These are phyloP conservation scores for Karalla daura DNA, from an alignment of 2,797 vertebrate species.

Conservation along the genomic window DNA sequence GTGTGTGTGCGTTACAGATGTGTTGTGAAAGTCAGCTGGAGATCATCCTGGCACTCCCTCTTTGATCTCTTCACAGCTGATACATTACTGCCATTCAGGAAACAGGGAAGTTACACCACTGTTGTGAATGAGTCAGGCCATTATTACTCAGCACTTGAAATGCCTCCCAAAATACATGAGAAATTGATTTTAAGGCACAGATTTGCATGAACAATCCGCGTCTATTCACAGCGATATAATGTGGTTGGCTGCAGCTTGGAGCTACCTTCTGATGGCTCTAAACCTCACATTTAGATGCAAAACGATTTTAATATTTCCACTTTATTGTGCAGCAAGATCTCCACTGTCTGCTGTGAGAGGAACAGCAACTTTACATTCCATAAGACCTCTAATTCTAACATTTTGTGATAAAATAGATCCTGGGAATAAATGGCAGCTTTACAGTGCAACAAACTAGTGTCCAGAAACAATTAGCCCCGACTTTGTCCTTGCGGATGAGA, in stretches of 20 bases:
- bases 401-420: slow-evolving; percentile 19
- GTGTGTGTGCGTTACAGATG: slow-evolving; percentile 5
- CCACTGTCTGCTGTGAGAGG: not conserved
- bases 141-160: slow-evolving; percentile 58
- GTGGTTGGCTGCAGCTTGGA: slow-evolving; percentile 4
- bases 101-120: slow-evolving; percentile 28
- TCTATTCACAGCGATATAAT: slow-evolving; percentile 25
- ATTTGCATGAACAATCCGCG: slow-evolving; percentile 33
- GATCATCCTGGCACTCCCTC: slow-evolving; percentile 23
- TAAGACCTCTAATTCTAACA: slow-evolving; percentile 12
- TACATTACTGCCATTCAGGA: slow-evolving; percentile 47
- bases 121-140: slow-evolving; percentile 57
- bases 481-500: slow-evolving; percentile 70
- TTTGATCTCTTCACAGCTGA: slow-evolving; percentile 35
- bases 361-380: not conserved
- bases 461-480: slow-evolving; percentile 59
- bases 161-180: slow-evolving; percentile 49
- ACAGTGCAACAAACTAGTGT: slow-evolving; percentile 28
- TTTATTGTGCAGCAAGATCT: not conserved
- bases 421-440: slow-evolving; percentile 32
- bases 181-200: slow-evolving; percentile 46
- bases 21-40: slow-evolving; percentile 37
- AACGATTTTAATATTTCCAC: slow-evolving; percentile 2
- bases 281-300: slow-evolving; percentile 16
- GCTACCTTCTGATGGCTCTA: not conserved